Evolutionary conservation across 2,113 vertebrate genomes (phyloP).

Genomic region (Menidia beryllina): DNA sequence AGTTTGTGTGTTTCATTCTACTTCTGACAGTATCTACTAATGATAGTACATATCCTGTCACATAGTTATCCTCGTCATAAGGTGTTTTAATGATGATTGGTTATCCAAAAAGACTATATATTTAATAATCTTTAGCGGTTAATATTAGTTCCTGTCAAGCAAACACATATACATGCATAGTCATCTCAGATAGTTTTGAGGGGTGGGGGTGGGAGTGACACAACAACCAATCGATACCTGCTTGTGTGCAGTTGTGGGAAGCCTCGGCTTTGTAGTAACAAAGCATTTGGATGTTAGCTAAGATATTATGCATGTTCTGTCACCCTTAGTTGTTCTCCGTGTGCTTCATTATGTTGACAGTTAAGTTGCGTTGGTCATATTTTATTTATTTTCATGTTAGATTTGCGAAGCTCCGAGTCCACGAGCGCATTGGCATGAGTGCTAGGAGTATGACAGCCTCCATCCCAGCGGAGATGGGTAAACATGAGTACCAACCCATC

Average conservation of each 20-base stretch:
- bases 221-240: neutral
- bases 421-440: neutral
- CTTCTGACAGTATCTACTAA: neutral
- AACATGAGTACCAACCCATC: neutral
- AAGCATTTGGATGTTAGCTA: neutral
- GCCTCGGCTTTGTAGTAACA: neutral
- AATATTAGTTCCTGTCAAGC: neutral
- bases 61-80: neutral
- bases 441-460: neutral
- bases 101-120: neutral
- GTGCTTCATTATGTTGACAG: neutral
- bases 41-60: neutral
- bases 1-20: neutral
- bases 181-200: neutral
- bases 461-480: neutral
- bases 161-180: neutral
- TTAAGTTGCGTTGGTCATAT: neutral
- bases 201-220: neutral
- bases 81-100: neutral
- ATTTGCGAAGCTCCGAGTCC: neutral
- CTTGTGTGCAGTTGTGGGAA: neutral
- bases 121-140: neutral
- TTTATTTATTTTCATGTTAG: conserved; percentile 7
- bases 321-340: neutral
- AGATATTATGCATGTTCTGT: neutral